Conservation (phyloP, 2,797 vertebrate species). For the Acanthurus tractus region DNA sequence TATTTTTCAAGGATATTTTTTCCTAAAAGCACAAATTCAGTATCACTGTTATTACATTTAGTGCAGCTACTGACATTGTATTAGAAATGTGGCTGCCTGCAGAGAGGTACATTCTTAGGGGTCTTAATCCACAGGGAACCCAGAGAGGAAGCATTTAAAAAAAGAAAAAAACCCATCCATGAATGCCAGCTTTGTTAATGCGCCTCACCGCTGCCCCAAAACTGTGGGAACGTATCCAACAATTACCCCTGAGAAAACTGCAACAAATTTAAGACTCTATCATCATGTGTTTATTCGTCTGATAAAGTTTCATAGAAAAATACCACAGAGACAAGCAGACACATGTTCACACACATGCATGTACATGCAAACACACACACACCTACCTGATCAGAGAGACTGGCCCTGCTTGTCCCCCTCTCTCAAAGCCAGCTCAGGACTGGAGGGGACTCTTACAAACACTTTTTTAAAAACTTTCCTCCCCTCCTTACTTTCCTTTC, state of each 20-base stretch:
- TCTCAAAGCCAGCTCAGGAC: slow-evolving; percentile 63
- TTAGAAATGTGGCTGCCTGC: slow-evolving; percentile 42
- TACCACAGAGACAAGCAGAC: slow-evolving; percentile 9
- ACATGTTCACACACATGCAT: slow-evolving; percentile 30
- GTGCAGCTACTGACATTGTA: slow-evolving; percentile 20
- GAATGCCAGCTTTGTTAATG: slow-evolving; percentile 54
- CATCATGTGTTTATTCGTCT: slow-evolving; percentile 42
- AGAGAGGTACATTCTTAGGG: slow-evolving; percentile 65
- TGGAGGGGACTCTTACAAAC: slow-evolving; percentile 72
- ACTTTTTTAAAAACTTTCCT: slow-evolving; percentile 57
- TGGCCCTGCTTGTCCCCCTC: slow-evolving; percentile 70
- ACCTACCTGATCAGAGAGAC: slow-evolving; percentile 79
- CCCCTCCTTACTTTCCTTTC: slow-evolving; percentile 49
- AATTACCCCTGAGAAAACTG: slow-evolving; percentile 16
- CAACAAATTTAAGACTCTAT: slow-evolving; percentile 14
- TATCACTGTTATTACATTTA: background rate
- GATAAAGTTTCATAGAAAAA: slow-evolving; percentile 38
- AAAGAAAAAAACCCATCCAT: slow-evolving; percentile 22
- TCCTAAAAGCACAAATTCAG: background rate
- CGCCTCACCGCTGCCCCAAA: slow-evolving; percentile 17
- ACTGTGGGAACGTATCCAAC: slow-evolving; percentile 24
- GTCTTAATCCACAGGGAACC: slow-evolving; percentile 60
- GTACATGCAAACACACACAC: slow-evolving; percentile 21
- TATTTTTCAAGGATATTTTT: background rate
- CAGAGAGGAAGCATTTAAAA: slow-evolving; percentile 49